Percentiles rank a stretch among this genome's conserved stretches.
Evolutionary conservation across 2,113 vertebrate species (phyloP).

Genomic region (Megalops atlanticus): DNA sequence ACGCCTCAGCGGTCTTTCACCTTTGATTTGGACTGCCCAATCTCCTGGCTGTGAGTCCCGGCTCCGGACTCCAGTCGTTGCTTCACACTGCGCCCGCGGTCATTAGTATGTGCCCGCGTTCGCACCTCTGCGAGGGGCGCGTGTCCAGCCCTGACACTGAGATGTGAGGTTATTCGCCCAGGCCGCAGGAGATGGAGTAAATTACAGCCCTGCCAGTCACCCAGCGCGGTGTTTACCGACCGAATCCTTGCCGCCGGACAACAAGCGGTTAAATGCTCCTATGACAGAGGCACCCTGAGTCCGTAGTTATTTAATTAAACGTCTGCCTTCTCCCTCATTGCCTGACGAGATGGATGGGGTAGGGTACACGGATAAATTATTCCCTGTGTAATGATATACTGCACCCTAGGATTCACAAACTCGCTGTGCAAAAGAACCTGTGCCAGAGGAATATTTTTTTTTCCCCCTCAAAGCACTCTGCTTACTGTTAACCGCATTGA

Average conservation of each 20-base stretch:
- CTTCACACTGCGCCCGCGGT: background rate
- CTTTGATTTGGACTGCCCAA: background rate
- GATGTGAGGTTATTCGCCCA: background rate
- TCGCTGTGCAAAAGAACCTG: background rate
- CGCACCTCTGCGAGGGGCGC: background rate
- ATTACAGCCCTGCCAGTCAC: background rate
- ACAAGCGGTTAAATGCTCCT: background rate
- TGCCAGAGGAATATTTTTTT: background rate
- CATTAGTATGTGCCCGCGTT: background rate
- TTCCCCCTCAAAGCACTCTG: background rate
- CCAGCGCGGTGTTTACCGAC: background rate
- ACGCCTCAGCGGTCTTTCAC: background rate
- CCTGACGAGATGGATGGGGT: background rate
- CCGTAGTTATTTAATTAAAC: slow-evolving; percentile 6
- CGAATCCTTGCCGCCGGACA: background rate
- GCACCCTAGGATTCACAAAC: background rate
- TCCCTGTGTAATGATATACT: slow-evolving; percentile 1
- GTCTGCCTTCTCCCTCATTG: background rate
- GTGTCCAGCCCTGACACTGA: background rate
- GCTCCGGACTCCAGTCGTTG: too few relatives aligned
- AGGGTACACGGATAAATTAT: background rate
- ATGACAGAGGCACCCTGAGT: background rate
- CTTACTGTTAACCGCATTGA: background rate
- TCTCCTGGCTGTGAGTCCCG: too few relatives aligned
- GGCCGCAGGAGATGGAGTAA: background rate